Percentiles rank a stretch among this genome's conserved stretches.
phyloP scores from a whole-genome alignment of 2,888 invertebrate genomes.

The Phoenoteleia sp. region DNA sequence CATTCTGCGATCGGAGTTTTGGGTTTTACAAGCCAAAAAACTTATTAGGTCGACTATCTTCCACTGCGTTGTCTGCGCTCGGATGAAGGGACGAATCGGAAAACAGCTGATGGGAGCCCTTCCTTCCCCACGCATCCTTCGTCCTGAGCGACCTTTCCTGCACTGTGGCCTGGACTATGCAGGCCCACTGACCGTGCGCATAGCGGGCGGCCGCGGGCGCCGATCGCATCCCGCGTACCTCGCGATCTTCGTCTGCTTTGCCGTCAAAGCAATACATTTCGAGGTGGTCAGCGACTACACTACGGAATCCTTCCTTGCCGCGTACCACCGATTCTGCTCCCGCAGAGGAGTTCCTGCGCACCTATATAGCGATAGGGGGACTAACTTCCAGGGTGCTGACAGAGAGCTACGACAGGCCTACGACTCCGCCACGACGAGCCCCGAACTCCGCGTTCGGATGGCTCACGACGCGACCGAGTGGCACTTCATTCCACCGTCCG shows the following conservation, averaged over 20 bases:
- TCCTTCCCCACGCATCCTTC: no score
- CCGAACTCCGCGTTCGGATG: no score
- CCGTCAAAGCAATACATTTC: not conserved
- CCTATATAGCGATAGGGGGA: not conserved
- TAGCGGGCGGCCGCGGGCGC: constrained; percentile 6
- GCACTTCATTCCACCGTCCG: no score
- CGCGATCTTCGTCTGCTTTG: not conserved
- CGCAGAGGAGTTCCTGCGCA: not conserved
- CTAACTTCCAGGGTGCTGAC: not conserved
- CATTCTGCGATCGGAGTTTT: no score
- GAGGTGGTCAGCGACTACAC: not conserved
- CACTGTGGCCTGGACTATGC: not conserved
- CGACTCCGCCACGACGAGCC: no score
- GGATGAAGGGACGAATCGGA: no score
- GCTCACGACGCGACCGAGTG: no score
- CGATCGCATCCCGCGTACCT: not conserved
- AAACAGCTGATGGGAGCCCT: not conserved
- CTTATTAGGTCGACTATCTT: no score
- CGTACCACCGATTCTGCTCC: not conserved
- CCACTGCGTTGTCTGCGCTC: no score
- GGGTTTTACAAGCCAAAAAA: no score
- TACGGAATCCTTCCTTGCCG: not conserved
- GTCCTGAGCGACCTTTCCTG: not conserved
- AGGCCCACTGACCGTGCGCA: not conserved
- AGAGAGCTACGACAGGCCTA: no score